Base-by-base conservation (phyloP, 2,888 invertebrate species). In the Polyommatus icarus region DNA sequence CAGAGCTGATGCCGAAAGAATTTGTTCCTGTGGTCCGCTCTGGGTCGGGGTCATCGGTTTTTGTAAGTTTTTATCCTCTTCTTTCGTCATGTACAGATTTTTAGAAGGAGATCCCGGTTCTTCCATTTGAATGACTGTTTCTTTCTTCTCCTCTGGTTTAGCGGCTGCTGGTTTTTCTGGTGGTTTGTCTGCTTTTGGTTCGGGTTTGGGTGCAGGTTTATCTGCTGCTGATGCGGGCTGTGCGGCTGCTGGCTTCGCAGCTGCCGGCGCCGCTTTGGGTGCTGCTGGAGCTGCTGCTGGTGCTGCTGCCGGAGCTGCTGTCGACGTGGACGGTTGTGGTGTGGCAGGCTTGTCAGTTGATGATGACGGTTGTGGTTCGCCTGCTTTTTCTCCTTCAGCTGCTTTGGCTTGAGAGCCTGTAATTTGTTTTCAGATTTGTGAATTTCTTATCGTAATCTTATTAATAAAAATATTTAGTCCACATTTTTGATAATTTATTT, bases 21-120 rank as follows among this genome's bases (percentile, higher is more conserved):
- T 91, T 81, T 91, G 90, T 81, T 93, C 92, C 0, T 90, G 86
- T 61, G 81, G 82, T 2, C 86, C 77, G 71, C 88, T 91, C 1
- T 90, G 87, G 18, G 90, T 89, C 7, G 93, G 91, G n/a, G 90
- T 87, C 3, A 91, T 86, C 0, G 91, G 92, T 83, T 90, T 91
- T 73, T 91, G 91, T 36, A 91, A 83, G 4, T 84, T 86, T 0
- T 82, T 84, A 72, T 90, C 91, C 82, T 92, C 92, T 78, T 88
- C 89, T 80, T 89, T 86, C 0, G 90, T 90, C 78, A 91, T 90
- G 82, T 89, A 91, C 6, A 91, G 80, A 54, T 87, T 87, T 81
- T 84, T 89, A 6, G 87, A 87, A 61, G 90, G 90, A 24, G 84
- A 84, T 80, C 89, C 90, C 8, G 89, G 89, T 82, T 92, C 88